A percentile compares a stretch with the other conserved stretches of the same genome.
phyloP scores from a whole-genome alignment of 2,888 invertebrate genomes.

The Tiliacea citrago region DNA sequence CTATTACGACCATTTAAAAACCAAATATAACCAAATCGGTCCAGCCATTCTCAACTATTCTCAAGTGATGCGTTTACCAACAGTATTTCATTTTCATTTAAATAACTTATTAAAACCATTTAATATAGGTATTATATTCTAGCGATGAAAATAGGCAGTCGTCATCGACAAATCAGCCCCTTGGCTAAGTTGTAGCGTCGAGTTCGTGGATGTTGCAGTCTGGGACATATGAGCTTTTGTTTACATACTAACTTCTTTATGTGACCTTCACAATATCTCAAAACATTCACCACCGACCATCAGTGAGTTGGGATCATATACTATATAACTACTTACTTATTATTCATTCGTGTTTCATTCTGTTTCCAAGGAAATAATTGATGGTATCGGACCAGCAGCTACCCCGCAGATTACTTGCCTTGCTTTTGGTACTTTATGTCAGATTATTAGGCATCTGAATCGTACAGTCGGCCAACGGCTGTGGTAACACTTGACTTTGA shows the following conservation, averaged over 20 bases:
- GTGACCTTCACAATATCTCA: not conserved
- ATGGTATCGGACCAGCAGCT: no score
- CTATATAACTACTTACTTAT: not conserved
- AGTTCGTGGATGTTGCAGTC: not conserved
- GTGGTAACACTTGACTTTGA: no score
- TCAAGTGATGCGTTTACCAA: not conserved
- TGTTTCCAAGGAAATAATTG: not conserved
- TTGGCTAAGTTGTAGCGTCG: not conserved
- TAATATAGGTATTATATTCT: not conserved
- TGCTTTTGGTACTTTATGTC: not conserved
- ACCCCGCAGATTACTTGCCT: no score
- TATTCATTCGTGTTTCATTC: not conserved
- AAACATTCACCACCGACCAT: no score
- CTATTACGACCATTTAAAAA: not conserved
- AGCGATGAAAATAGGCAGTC: not conserved
- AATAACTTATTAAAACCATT: not conserved
- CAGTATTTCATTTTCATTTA: no score
- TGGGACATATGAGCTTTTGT: conserved; percentile 1
- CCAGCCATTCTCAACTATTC: not conserved
- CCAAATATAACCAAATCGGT: not conserved
- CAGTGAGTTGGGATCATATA: not conserved
- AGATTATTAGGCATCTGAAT: no score
- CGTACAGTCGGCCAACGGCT: no score
- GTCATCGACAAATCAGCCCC: not conserved
- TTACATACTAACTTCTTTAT: not conserved